These are phyloP conservation scores for Callochromis pleurospilus DNA, from an alignment of 2,113 vertebrate genomes.

Conservation along the genomic window DNA sequence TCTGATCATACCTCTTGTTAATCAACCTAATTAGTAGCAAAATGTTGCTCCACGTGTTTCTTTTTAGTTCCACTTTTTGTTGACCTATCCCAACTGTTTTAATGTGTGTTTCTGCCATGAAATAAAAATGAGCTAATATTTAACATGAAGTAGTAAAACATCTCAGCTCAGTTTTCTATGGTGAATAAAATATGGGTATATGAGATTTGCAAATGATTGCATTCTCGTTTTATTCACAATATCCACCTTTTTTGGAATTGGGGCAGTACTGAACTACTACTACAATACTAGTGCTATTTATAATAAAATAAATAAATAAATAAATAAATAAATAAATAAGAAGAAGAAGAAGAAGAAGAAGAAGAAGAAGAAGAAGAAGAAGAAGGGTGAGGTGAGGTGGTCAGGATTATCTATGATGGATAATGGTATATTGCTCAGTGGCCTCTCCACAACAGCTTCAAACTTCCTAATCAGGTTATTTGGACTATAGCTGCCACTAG, in stretches of 20 bases:
- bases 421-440: background rate
- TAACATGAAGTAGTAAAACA: background rate
- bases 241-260: background rate
- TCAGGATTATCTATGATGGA: background rate
- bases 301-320: background rate
- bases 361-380: background rate
- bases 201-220: background rate
- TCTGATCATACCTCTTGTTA: background rate
- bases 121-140: background rate
- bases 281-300: background rate
- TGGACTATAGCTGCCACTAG: background rate
- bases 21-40: background rate
- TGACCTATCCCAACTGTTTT: background rate
- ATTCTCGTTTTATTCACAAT: background rate
- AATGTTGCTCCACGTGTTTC: background rate
- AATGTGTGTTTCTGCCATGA: background rate
- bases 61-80: background rate
- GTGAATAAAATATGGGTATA: background rate
- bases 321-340: too few species aligned
- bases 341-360: background rate
- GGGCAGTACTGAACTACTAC: background rate
- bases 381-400: background rate
- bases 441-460: background rate
- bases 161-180: background rate
- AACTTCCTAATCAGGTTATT: background rate